Evolutionary conservation across 2,888 invertebrate genomes (phyloP).

Genomic region (Caenorhabditis sp.): DNA sequence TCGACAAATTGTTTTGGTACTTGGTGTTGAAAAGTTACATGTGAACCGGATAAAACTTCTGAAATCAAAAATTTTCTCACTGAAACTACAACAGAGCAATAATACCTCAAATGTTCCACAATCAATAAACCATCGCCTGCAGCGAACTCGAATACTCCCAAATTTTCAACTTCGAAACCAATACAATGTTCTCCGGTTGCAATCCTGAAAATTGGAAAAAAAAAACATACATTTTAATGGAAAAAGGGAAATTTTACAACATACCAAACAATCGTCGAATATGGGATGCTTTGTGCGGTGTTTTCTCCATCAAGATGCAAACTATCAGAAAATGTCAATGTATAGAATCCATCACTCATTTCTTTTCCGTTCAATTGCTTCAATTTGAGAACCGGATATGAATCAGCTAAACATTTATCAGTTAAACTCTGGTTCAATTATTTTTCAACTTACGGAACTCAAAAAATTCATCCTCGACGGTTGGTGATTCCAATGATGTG

Average conservation of each 20-base stretch:
- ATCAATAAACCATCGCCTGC: conserved; percentile 27
- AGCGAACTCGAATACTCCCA: conserved; percentile 42
- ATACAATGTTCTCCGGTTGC: conserved; percentile 50
- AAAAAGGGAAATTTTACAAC: background rate
- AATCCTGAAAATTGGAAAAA: conserved; percentile 42
- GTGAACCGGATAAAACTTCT: conserved; percentile 37
- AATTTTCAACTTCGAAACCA: conserved; percentile 38
- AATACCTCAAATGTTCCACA: conserved; percentile 35
- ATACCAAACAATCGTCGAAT: conserved; percentile 37
- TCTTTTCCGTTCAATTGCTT: conserved; percentile 28
- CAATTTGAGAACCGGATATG: conserved; percentile 36
- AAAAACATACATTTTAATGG: background rate
- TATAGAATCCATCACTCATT: conserved; percentile 38
- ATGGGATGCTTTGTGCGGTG: conserved; percentile 33
- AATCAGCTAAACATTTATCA: conserved; percentile 25
- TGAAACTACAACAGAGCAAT: background rate
- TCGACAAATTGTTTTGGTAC: conserved; percentile 33
- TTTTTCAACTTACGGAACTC: conserved; percentile 36
- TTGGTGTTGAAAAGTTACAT: conserved; percentile 37
- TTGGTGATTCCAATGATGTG: conserved; percentile 41
- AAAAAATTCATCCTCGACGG: conserved; percentile 41
- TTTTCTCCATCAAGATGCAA: conserved; percentile 30
- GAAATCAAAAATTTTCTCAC: conserved; percentile 9
- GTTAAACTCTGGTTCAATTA: background rate
- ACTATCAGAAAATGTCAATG: conserved; percentile 23